These are phyloP conservation scores for Amblyraja radiata DNA, from an alignment of 2,797 vertebrate species.

Conservation along the genomic window DNA sequence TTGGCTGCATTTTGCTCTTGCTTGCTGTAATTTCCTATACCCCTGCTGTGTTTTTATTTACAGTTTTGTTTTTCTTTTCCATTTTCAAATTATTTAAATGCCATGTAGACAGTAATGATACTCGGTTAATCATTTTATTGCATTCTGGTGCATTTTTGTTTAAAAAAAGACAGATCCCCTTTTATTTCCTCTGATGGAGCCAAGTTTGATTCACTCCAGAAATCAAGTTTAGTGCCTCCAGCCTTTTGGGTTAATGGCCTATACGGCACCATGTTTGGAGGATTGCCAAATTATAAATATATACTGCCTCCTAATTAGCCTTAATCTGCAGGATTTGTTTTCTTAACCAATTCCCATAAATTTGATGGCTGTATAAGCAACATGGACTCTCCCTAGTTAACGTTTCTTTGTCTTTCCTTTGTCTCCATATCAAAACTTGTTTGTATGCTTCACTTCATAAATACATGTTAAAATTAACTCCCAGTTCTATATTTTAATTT, in stretches of 20 bases:
- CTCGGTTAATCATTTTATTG: background rate
- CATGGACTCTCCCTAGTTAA: background rate
- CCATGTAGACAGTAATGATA: background rate
- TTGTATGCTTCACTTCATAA: background rate
- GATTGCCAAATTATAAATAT: background rate
- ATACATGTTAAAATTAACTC: background rate
- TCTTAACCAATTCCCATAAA: background rate
- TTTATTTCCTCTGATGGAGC: background rate
- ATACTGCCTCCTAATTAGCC: background rate
- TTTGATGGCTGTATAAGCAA: background rate
- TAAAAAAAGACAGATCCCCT: background rate
- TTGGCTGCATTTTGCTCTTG: background rate
- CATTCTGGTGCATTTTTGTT: background rate
- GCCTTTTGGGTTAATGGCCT: background rate
- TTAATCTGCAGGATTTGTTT: background rate
- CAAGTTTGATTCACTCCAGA: constrained; percentile 26
- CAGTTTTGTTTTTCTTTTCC: background rate
- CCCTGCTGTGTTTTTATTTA: background rate
- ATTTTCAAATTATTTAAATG: background rate
- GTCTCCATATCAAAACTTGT: background rate
- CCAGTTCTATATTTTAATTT: background rate
- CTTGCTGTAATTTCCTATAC: constrained; percentile 1
- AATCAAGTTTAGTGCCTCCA: background rate
- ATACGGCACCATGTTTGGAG: background rate
- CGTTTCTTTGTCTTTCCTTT: background rate